Conservation (phyloP, 1,140 invertebrate species). For the Anoplophora glabripennis region DNA sequence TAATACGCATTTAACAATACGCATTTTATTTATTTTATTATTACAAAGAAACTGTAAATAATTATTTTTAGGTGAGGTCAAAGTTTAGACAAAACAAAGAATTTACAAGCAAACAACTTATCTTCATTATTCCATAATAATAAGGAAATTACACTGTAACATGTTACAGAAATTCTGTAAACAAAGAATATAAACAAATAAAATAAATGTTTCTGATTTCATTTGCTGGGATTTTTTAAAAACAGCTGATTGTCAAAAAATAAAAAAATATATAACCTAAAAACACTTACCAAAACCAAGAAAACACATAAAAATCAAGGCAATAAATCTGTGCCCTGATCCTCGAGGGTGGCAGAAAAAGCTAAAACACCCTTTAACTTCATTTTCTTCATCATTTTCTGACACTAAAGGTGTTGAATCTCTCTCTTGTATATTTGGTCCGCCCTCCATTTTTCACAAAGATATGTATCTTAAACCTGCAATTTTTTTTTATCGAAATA, state of each 20-base stretch:
- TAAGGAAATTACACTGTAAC: background rate
- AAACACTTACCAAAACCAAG: constrained; percentile 76
- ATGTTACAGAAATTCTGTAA: background rate
- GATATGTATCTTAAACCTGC: too few species aligned
- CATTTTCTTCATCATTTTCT: constrained; percentile 10
- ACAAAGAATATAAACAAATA: background rate
- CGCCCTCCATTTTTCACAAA: constrained; percentile 30
- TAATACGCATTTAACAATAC: too few species aligned
- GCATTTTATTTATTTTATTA: too few species aligned
- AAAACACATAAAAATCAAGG: constrained; percentile 81
- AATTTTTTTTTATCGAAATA: too few species aligned
- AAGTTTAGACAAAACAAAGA: background rate
- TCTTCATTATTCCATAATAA: background rate
- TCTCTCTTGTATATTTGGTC: constrained; percentile 38
- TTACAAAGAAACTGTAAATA: background rate
- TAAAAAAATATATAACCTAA: background rate
- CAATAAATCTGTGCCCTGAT: constrained; percentile 61
- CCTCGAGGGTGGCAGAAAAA: constrained; percentile 57
- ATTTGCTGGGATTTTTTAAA: background rate
- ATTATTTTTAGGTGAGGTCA: background rate
- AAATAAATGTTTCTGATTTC: background rate
- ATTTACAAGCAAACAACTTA: constrained; percentile 1
- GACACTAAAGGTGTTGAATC: constrained; percentile 10
- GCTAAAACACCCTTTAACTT: constrained; percentile 18
- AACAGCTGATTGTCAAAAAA: background rate